These are phyloP conservation scores for Homalodisca vitripennis DNA, from an alignment of 1,140 invertebrate genomes.

Conservation along the genomic window DNA sequence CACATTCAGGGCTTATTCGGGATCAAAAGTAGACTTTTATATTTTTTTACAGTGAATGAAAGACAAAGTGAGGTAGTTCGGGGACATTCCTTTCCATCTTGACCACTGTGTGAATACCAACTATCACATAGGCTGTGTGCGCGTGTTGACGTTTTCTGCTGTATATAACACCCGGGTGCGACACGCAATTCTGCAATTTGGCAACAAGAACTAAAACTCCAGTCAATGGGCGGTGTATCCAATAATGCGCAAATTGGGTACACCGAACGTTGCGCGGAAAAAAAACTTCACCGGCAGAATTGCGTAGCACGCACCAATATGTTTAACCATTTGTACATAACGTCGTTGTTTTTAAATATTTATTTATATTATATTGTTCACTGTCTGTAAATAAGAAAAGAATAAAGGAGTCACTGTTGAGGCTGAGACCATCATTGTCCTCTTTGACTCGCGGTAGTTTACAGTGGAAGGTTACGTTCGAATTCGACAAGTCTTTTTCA, in stretches of 20 bases:
- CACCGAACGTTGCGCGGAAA: background rate
- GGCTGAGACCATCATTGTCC: no score
- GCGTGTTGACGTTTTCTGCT: background rate
- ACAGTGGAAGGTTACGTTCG: constrained; percentile 1
- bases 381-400: background rate
- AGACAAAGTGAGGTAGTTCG: constrained; percentile 16
- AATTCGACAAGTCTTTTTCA: constrained; percentile 9
- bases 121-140: background rate
- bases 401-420: no score
- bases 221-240: background rate
- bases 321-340: constrained; percentile 8
- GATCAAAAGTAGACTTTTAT: constrained; percentile 14
- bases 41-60: constrained; percentile 16
- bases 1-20: no score
- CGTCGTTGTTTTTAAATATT: constrained; percentile 1
- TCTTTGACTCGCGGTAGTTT: no score
- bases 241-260: constrained; percentile 5
- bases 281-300: no score
- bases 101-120: constrained; percentile 28
- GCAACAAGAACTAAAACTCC: background rate
- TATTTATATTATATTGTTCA: background rate
- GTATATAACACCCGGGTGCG: constrained; percentile 10
- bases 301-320: background rate
- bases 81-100: constrained; percentile 26
- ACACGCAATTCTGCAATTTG: background rate